Percentiles rank a stretch among this genome's conserved stretches.
phyloP scores from a whole-genome alignment of 1,140 invertebrate species.

The Goniozus legneri region DNA sequence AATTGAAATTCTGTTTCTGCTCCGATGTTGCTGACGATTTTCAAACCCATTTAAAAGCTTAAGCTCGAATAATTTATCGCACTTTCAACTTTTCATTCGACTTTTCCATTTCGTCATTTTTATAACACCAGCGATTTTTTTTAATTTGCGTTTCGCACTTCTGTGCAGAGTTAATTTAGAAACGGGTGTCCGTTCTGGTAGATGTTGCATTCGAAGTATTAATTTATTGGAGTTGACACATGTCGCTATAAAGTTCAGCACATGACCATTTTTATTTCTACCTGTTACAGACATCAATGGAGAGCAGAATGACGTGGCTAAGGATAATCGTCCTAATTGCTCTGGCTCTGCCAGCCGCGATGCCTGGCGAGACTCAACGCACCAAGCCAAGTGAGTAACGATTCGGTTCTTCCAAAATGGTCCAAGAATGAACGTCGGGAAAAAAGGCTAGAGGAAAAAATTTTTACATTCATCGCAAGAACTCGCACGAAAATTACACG shows the following conservation, averaged over 20 bases:
- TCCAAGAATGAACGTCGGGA: no score
- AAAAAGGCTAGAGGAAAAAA: no score
- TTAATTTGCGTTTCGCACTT: background rate
- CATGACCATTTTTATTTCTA: no score
- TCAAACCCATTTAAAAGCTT: no score
- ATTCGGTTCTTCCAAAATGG: no score
- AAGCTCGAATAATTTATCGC: no score
- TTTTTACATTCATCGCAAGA: no score
- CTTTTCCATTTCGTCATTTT: background rate
- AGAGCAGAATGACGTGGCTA: constrained; percentile 36
- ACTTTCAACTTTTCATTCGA: no score
- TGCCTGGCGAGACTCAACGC: constrained; percentile 36
- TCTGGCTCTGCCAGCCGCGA: constrained; percentile 33
- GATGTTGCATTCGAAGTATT: background rate
- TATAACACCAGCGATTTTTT: background rate
- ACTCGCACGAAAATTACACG: no score
- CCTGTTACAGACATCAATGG: constrained; percentile 27
- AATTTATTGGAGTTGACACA: constrained; percentile 7
- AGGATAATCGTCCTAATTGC: constrained; percentile 37
- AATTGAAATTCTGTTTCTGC: no score
- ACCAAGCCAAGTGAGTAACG: constrained; percentile 40
- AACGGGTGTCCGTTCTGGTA: background rate
- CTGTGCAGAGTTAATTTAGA: background rate
- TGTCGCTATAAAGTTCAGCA: no score
- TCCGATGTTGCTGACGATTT: no score